Conservation (phyloP, 2,113 vertebrate species). For the Sander vitreus region DNA sequence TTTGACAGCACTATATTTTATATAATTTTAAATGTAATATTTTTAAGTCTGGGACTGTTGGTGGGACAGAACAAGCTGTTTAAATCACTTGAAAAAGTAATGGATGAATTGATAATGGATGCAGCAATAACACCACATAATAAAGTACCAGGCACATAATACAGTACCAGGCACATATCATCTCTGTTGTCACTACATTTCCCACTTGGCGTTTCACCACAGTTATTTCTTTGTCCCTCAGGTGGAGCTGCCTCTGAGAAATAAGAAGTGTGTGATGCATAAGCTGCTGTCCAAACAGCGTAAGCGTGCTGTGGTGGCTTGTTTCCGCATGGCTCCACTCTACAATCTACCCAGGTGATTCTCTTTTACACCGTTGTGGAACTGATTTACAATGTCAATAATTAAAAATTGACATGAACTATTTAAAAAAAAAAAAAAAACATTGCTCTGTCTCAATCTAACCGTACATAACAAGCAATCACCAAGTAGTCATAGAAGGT, state of each 20-base stretch:
- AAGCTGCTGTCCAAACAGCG: slow-evolving; percentile 98
- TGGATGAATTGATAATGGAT: background rate
- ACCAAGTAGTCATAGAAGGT: slow-evolving; percentile 22
- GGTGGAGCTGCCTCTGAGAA: slow-evolving; percentile 96
- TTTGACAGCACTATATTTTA: too few relatives aligned
- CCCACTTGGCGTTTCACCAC: background rate
- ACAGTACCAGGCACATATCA: background rate
- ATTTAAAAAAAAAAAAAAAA: slow-evolving; percentile 11
- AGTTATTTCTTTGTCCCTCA: slow-evolving; percentile 52
- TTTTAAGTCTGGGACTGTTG: background rate
- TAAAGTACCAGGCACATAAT: background rate
- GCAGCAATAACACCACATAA: background rate
- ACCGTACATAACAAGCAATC: slow-evolving; percentile 57
- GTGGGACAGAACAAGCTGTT: background rate
- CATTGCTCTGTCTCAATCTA: slow-evolving; percentile 51
- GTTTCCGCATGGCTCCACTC: slow-evolving; percentile 98
- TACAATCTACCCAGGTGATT: slow-evolving; percentile 96
- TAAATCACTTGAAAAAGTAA: background rate
- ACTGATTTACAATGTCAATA: slow-evolving; percentile 41
- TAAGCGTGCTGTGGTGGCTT: slow-evolving; percentile 97
- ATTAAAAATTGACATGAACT: slow-evolving; percentile 42
- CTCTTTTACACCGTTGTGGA: background rate
- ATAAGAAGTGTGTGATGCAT: slow-evolving; percentile 94
- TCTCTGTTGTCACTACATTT: background rate
- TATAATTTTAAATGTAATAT: background rate